Percentiles rank a stretch among this genome's conserved stretches.
Conservation (phyloP, 2,888 invertebrate species). For the Drosophila basisetae region DNA sequence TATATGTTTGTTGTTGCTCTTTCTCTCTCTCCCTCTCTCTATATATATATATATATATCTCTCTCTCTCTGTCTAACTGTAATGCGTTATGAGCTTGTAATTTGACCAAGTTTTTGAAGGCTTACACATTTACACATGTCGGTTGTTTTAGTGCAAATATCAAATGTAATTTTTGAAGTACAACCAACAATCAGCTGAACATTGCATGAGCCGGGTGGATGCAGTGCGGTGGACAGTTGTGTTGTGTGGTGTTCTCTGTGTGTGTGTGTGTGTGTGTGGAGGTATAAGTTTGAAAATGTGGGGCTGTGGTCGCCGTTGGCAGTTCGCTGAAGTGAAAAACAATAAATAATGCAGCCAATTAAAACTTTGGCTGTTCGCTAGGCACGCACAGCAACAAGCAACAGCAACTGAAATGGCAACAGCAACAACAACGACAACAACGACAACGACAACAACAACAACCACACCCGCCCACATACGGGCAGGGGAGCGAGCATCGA, state of each 20-base stretch:
- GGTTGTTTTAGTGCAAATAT: constrained; percentile 52
- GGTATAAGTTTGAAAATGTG: constrained; percentile 34
- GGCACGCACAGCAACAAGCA: constrained; percentile 55
- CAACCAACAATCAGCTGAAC: constrained; percentile 19
- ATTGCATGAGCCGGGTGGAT: not conserved
- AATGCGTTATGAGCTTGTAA: constrained; percentile 32
- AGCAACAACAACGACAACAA: constrained; percentile 11
- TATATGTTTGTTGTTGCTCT: not conserved
- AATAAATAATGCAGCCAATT: constrained; percentile 81
- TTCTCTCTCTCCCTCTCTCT: not conserved
- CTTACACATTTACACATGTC: constrained; percentile 28
- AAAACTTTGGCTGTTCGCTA: constrained; percentile 76
- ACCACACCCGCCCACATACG: constrained; percentile 39
- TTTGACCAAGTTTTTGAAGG: constrained; percentile 51
- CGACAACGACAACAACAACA: constrained; percentile 27
- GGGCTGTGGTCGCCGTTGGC: constrained; percentile 61
- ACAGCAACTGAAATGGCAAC: constrained; percentile 6
- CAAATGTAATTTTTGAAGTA: constrained; percentile 65
- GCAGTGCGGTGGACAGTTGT: not conserved
- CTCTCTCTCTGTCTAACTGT: not conserved
- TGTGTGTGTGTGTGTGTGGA: not conserved
- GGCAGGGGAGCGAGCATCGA: constrained; percentile 19
- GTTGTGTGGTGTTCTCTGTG: not conserved
- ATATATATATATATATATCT: too few species aligned
- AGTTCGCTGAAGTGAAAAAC: constrained; percentile 75